Evolutionary conservation across 1,140 invertebrate genomes (phyloP), one percentile per base, ranked within the genome.

Genomic region (Odontomachus brunneus): DNA sequence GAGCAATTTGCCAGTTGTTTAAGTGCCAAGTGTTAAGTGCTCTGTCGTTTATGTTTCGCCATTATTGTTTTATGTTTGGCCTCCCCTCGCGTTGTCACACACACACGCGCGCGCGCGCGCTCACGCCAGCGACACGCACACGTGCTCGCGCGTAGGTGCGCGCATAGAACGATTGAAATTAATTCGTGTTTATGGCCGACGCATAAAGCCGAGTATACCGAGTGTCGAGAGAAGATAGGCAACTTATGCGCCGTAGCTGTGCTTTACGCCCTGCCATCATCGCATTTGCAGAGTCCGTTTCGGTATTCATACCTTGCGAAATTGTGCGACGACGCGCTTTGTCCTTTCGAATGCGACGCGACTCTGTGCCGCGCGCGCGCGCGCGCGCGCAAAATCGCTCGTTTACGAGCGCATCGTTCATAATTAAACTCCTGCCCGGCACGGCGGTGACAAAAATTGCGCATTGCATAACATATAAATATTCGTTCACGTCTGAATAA

Each of bases 1-100:
- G 92, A 93, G 93, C 93, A 94, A 94, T 94, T 94, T 94, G 92
- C 93, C 93, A 94, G 94, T 94, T 94, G 92, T 93, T 94, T 94
- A 94, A 94, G 93, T 93, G 90, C 93, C 93, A 94, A 94, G 93
- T 94, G 93, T 94, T 94, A 94, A 94, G 93, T 94, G 93, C 93
- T 92, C 89, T 89, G 92, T 91, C 92, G 93, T 94, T 94, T 94
- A 94, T 94, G 93, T 91, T 93, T 91, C 88, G 92, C 92, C 92
- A 93, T 94, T 94, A 94, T 94, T 94, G 93, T 94, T 94, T 94
- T 94, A 94, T 93, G 93, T 92, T 93, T 92, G 91, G 87, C 89
- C 91, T 89, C 90, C 90, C 92, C 84, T 90, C 89, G n/a, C n/a
- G 67, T 38, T 69, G 62, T 57, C 75, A 80, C 29, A 71, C 53